phyloP scores from a whole-genome alignment of 2,797 vertebrate genomes.

The Eulemur coronatus region DNA sequence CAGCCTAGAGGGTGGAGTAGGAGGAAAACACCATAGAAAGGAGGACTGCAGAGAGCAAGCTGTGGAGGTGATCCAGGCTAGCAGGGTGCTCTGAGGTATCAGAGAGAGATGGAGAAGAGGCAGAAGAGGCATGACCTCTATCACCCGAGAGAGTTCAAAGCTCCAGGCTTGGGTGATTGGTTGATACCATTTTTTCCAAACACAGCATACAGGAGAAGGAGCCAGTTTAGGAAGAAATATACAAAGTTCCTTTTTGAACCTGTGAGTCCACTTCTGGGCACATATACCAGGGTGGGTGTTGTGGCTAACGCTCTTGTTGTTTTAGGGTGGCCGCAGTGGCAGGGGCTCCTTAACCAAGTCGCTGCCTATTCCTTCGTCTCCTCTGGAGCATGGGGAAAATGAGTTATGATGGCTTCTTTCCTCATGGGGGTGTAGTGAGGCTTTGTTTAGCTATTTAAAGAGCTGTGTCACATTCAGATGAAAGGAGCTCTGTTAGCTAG shows the following conservation, averaged over 20 bases:
- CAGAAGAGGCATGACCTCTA: rapidly evolving
- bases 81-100: no score
- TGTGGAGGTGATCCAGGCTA: not conserved
- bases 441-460: constrained; percentile 53
- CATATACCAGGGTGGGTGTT: not conserved
- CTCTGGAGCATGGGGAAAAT: not conserved
- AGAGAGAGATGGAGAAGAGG: not conserved
- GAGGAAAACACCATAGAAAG: not conserved
- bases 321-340: not conserved
- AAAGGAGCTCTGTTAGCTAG: constrained; percentile 39
- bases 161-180: not conserved
- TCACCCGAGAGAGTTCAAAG: not conserved
- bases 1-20: not conserved
- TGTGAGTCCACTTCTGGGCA: not conserved
- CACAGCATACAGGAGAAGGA: not conserved
- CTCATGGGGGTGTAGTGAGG: constrained; percentile 36
- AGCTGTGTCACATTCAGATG: not conserved
- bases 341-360: not conserved
- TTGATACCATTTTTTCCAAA: not conserved
- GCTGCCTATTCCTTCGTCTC: not conserved
- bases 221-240: not conserved
- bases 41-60: not conserved
- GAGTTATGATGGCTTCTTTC: constrained; percentile 29
- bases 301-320: not conserved
- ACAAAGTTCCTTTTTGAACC: not conserved